Percentiles rank a stretch among this genome's conserved stretches.
phyloP scores from a whole-genome alignment of 37 sponge, comb jelly and placozoan species.

The Mnemiopsis leidyi region DNA sequence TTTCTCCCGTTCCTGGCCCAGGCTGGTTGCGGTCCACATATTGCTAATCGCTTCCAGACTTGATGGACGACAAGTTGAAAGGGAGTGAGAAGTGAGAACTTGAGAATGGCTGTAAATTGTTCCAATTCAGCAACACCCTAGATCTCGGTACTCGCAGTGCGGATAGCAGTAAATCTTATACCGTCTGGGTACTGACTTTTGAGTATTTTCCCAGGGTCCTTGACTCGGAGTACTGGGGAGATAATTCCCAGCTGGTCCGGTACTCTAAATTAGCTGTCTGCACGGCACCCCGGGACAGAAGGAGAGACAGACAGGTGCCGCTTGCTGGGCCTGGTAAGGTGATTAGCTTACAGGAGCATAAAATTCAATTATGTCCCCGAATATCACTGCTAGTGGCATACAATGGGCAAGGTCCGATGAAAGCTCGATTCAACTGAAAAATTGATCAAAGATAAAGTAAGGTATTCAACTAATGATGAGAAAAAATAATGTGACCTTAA shows the following conservation, averaged over 20 bases:
- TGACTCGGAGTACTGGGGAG: no score
- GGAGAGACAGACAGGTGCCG: neutral
- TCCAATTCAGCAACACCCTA: neutral
- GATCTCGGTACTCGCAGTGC: neutral
- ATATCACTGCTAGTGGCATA: neutral
- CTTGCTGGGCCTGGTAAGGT: neutral
- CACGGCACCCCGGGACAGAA: neutral
- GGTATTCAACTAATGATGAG: neutral
- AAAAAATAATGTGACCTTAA: neutral
- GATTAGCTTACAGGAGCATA: neutral
- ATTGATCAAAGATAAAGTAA: neutral
- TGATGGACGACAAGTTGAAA: neutral
- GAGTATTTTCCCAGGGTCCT: neutral
- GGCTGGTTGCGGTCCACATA: neutral
- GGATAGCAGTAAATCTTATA: neutral
- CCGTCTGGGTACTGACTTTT: neutral
- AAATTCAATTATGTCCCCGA: neutral
- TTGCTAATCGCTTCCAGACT: neutral
- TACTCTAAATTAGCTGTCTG: neutral
- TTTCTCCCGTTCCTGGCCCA: neutral
- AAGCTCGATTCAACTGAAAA: neutral
- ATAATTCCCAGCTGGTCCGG: neutral
- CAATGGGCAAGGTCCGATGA: neutral
- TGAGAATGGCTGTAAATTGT: neutral
- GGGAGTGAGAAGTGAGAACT: neutral